phyloP scores from a whole-genome alignment of 2,888 invertebrate species.

The Tolmerus cingulatus region DNA sequence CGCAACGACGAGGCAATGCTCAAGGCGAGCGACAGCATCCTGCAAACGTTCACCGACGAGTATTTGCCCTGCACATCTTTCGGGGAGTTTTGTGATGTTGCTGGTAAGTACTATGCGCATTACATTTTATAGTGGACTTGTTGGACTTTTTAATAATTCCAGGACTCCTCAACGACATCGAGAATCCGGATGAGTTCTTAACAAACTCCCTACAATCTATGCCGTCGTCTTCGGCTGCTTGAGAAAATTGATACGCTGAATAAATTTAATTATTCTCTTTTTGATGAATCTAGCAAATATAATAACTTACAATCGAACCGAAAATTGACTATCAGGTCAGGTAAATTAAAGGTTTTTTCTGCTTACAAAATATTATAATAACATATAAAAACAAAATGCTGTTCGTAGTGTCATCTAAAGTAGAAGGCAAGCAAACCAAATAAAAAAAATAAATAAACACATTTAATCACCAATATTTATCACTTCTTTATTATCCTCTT shows the following conservation, averaged over 20 bases:
- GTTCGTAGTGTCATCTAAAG: neutral
- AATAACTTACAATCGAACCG: neutral
- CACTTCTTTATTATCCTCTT: neutral
- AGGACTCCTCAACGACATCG: slow-evolving; percentile 61
- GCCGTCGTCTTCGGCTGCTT: slow-evolving; percentile 54
- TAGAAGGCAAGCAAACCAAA: neutral
- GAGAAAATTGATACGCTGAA: neutral
- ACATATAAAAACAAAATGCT: neutral
- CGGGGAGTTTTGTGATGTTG: slow-evolving; percentile 92
- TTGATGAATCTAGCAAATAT: neutral
- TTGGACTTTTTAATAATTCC: neutral
- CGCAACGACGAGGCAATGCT: slow-evolving; percentile 91
- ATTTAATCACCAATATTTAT: neutral
- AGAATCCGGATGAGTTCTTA: slow-evolving; percentile 60
- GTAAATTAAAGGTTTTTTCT: neutral
- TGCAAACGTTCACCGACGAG: slow-evolving; percentile 85
- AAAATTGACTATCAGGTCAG: neutral
- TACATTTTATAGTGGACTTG: neutral
- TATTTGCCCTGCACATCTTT: slow-evolving; percentile 89
- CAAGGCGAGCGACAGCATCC: slow-evolving; percentile 85
- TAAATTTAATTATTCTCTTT: neutral
- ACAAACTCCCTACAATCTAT: slow-evolving; percentile 57
- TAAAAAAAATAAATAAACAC: neutral
- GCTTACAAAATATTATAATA: neutral
- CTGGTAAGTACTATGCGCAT: slow-evolving; percentile 66